phyloP scores from a whole-genome alignment of 2,888 invertebrate genomes.

The Boloria euphrosyne region DNA sequence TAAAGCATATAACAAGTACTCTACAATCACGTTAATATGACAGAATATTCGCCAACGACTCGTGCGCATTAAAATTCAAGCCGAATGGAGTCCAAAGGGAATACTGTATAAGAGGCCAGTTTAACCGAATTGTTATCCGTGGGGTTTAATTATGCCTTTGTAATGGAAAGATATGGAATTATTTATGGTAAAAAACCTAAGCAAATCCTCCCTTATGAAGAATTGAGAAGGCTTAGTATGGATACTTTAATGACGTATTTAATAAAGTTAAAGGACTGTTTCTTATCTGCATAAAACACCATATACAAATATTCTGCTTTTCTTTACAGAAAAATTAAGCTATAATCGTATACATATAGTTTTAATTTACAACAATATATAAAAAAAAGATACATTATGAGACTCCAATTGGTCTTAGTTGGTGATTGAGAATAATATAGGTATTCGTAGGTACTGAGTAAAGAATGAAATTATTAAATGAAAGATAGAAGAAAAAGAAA shows the following conservation, averaged over 20 bases:
- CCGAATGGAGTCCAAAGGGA: constrained; percentile 55
- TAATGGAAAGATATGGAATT: constrained; percentile 57
- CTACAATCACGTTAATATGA: constrained; percentile 40
- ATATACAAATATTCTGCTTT: no score
- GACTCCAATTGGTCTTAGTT: no score
- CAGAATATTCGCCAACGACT: constrained; percentile 41
- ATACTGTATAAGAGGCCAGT: constrained; percentile 54
- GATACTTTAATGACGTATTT: constrained; percentile 28
- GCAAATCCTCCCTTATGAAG: constrained; percentile 43
- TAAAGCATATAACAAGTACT: constrained; percentile 32
- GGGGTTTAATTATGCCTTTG: constrained; percentile 73
- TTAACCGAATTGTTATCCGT: constrained; percentile 62
- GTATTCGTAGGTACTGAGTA: background rate
- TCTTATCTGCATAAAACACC: background rate
- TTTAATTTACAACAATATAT: no score
- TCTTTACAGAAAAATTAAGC: no score
- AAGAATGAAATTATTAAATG: constrained; percentile 11
- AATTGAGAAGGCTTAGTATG: constrained; percentile 42
- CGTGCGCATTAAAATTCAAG: constrained; percentile 51
- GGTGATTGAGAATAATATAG: no score
- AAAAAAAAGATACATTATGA: no score
- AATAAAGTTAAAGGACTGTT: constrained; percentile 1
- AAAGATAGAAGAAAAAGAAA: constrained; percentile 15
- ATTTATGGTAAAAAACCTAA: constrained; percentile 56
- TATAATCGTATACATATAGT: no score